Conservation (phyloP, 2,113 vertebrate genomes). For the Neofelis nebulosa region DNA sequence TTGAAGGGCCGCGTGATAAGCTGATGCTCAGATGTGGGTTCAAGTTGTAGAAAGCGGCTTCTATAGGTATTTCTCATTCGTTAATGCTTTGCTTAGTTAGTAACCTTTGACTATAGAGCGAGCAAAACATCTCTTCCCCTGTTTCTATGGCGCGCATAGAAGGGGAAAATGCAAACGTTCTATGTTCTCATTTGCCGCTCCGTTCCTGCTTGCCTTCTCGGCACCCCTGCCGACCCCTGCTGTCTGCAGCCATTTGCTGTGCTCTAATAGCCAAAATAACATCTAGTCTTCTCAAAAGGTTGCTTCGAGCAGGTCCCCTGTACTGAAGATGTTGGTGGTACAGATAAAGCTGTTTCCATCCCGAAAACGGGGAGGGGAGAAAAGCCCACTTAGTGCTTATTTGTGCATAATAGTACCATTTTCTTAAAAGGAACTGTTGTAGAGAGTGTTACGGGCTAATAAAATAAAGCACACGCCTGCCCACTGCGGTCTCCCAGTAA, state of each 20-base stretch:
- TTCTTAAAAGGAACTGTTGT: slow-evolving; percentile 46
- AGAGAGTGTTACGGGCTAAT: slow-evolving; percentile 32
- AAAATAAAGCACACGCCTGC: not conserved
- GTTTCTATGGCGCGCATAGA: not conserved
- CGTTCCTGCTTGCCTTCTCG: not conserved
- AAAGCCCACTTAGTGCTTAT: slow-evolving; percentile 54
- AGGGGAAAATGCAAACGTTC: not conserved
- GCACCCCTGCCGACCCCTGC: not conserved
- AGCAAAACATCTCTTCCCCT: not conserved
- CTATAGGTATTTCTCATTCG: not conserved
- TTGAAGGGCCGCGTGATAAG: not conserved
- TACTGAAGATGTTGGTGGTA: not conserved
- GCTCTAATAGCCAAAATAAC: not conserved
- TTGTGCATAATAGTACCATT: slow-evolving; percentile 50
- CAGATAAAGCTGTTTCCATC: slow-evolving; percentile 41
- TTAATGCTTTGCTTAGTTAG: not conserved
- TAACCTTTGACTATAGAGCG: not conserved
- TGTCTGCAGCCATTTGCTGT: not conserved
- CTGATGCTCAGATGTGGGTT: not conserved
- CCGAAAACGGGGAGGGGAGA: not conserved
- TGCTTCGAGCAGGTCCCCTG: not conserved
- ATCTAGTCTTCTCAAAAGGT: not conserved
- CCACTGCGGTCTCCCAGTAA: not conserved
- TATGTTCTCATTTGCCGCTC: not conserved
- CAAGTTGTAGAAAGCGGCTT: not conserved